Conservation (phyloP, 1,140 invertebrate species). For the Rhyzopertha dominica region DNA sequence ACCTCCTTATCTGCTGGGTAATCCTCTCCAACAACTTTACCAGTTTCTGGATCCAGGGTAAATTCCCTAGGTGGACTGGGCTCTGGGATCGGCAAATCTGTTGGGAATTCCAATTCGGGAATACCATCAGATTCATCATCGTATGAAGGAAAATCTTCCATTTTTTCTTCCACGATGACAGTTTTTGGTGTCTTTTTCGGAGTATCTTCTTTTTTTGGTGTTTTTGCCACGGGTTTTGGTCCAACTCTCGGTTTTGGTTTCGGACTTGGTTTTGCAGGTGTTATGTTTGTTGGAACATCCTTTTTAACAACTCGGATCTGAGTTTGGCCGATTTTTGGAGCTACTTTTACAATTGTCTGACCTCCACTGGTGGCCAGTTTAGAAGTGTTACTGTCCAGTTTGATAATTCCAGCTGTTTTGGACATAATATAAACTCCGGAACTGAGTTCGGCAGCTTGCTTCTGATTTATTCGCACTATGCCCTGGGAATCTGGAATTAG, state of each 20-base stretch:
- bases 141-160: no score
- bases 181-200: slow-evolving; percentile 4
- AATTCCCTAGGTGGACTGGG: slow-evolving; percentile 63
- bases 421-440: slow-evolving; percentile 69
- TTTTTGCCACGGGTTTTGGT: slow-evolving; percentile 10
- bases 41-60: slow-evolving; percentile 62
- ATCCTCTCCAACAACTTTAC: slow-evolving; percentile 61
- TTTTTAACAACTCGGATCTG: slow-evolving; percentile 41
- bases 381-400: slow-evolving; percentile 52
- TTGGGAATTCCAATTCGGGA: slow-evolving; percentile 47
- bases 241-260: slow-evolving; percentile 3
- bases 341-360: slow-evolving; percentile 40
- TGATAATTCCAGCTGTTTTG: slow-evolving; percentile 64
- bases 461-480: slow-evolving; percentile 67
- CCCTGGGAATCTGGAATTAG: slow-evolving; percentile 59
- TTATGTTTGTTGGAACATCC: slow-evolving; percentile 27
- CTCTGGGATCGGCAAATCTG: slow-evolving; percentile 54
- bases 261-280: slow-evolving; percentile 2
- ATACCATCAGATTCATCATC: slow-evolving; percentile 42
- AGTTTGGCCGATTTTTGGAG: slow-evolving; percentile 42
- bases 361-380: slow-evolving; percentile 40
- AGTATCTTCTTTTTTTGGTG: slow-evolving; percentile 1
- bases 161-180: slow-evolving; percentile 4
- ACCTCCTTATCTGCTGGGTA: slow-evolving; percentile 43
- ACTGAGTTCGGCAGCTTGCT: slow-evolving; percentile 64